Evolutionary conservation across 1,140 invertebrate species (phyloP), one percentile per base, ranked within the genome.

Genomic region (Microplitis mediator): DNA sequence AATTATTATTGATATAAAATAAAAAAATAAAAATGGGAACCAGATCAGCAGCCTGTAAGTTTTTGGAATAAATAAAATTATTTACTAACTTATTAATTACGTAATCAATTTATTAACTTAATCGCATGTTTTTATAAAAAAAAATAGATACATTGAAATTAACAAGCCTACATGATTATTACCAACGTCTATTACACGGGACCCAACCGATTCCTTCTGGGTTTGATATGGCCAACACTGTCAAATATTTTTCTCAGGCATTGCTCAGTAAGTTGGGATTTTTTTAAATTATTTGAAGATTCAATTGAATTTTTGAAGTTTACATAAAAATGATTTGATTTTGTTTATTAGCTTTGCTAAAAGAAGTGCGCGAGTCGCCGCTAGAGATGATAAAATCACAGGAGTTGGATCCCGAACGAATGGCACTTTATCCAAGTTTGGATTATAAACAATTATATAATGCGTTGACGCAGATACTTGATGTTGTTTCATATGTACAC

Each of bases 171-270:
- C 96, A 97, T 87, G 98, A 99, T 86, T 97, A 95, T 86, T 97
- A 99, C 84, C 91, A 95, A 79, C 91, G 97, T 73, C 91, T 99
- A 69, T 91, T 95, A 78, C 96, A 98, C 89, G 95, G 95, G 77
- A 91, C 93, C 78, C 92, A 96, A 81, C 97, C 98, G 35, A 89
- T 94, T 76, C 98, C 98, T 64, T 96, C 95, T 71, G 97, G 97
- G 70, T 89, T 93, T 71, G 98, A 99, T 86, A 96, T 99, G 84
- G 95, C 96, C 65, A 98, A 97, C 83, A 99, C 97, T 69, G 91
- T 99, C 78, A 98, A 98, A 86, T 98, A 97, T 87, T 99, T 99
- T 88, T 97, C 97, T 34, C 96, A 98, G 89, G 98, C 96, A 63
- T 89, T 99, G 69, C 89, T 99, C 77, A 95, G 98, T 99, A 91